Percentiles rank a stretch among this genome's conserved stretches.
phyloP scores from a whole-genome alignment of 2,797 vertebrate species.

The Mormyrops boulengeri region DNA sequence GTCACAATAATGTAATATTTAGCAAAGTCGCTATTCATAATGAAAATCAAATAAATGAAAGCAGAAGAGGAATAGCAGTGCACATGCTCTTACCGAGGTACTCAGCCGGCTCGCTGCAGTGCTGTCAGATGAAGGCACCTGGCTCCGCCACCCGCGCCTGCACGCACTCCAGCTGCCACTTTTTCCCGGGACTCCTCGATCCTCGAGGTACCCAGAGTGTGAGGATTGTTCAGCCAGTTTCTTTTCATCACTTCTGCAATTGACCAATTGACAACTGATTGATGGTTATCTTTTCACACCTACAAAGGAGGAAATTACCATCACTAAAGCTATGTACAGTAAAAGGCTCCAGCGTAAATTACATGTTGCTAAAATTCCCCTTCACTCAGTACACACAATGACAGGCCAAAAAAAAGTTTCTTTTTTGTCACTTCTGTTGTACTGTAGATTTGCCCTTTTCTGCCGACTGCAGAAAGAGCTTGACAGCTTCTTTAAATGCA shows the following conservation, averaged over 20 bases:
- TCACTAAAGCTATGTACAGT: constrained; percentile 98
- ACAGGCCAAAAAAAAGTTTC: constrained; percentile 74
- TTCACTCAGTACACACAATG: constrained; percentile 80
- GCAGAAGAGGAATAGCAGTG: background rate
- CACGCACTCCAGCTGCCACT: constrained; percentile 69
- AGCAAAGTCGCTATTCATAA: background rate
- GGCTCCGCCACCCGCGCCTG: constrained; percentile 56
- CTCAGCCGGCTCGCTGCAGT: background rate
- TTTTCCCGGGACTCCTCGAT: constrained; percentile 73
- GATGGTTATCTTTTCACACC: constrained; percentile 97
- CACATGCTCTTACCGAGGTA: constrained; percentile 23
- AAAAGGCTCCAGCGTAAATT: constrained; percentile 97
- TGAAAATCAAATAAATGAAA: background rate
- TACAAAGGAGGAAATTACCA: constrained; percentile 96
- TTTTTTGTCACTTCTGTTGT: constrained; percentile 72
- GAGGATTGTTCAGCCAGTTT: constrained; percentile 79
- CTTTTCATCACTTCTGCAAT: constrained; percentile 90
- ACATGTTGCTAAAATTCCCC: constrained; percentile 88
- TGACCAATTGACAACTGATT: constrained; percentile 99
- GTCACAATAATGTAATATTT: background rate
- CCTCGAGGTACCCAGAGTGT: constrained; percentile 83
- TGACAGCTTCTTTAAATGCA: constrained; percentile 98
- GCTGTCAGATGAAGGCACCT: constrained; percentile 40
- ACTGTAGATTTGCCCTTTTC: constrained; percentile 80
- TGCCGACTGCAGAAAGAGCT: constrained; percentile 78